These are phyloP conservation scores for Brachyopa scutellaris DNA, from an alignment of 2,888 invertebrate species.

Conservation along the genomic window DNA sequence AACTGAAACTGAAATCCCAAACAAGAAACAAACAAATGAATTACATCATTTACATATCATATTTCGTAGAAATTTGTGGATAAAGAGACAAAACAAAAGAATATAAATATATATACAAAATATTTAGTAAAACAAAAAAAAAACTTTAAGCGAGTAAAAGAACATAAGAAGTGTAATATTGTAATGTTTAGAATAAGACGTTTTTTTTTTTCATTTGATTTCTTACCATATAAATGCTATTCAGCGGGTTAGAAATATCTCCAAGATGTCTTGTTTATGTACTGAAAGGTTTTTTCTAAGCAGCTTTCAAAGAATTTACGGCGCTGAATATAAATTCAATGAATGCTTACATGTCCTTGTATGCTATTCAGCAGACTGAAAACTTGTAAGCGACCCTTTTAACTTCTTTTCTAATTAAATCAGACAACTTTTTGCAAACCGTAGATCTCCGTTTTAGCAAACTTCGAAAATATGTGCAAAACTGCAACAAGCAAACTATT, in stretches of 20 bases:
- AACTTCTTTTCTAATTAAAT: too few relatives aligned
- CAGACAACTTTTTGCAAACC: too few relatives aligned
- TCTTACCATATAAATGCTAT: constrained; percentile 8
- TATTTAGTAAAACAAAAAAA: constrained; percentile 64
- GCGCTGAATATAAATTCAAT: neutral
- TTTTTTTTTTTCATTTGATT: constrained; percentile 17
- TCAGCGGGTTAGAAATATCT: constrained; percentile 32
- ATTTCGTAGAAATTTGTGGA: constrained; percentile 77
- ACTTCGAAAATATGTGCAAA: too few relatives aligned
- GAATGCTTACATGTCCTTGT: neutral
- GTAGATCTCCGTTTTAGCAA: too few relatives aligned
- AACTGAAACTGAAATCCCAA: constrained; percentile 60
- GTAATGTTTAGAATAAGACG: constrained; percentile 29
- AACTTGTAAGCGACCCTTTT: too few relatives aligned
- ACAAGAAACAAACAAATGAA: constrained; percentile 63
- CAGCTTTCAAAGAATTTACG: neutral
- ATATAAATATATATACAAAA: constrained; percentile 71
- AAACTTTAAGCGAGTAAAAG: constrained; percentile 56
- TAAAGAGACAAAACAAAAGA: constrained; percentile 34
- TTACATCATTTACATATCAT: constrained; percentile 80
- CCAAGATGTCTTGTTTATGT: too few relatives aligned
- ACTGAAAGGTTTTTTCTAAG: neutral
- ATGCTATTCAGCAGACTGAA: neutral
- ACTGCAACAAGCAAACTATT: too few relatives aligned
- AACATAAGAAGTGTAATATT: constrained; percentile 45